These are phyloP conservation scores for Uropetala carovei DNA, from an alignment of 2,888 invertebrate genomes.

Conservation along the genomic window DNA sequence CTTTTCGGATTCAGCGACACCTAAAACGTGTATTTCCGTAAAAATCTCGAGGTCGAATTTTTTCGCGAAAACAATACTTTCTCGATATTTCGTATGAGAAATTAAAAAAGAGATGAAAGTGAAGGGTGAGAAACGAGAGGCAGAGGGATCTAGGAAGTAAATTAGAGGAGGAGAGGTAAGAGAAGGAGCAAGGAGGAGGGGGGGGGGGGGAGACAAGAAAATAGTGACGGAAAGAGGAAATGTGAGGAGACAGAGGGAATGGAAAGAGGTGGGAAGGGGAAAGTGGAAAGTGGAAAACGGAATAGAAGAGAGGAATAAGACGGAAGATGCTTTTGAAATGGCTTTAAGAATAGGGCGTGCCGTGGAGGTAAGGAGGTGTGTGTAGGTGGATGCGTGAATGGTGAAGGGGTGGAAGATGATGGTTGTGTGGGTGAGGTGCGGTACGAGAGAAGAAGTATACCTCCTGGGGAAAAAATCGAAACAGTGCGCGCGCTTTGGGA, in stretches of 20 bases:
- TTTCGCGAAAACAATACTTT: too few species aligned
- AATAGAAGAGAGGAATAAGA: background rate
- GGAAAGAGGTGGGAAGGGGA: background rate
- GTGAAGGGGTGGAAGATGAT: background rate
- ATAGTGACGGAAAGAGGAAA: background rate
- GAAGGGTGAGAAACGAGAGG: slow-evolving; percentile 70
- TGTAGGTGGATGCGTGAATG: background rate
- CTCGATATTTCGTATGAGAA: too few species aligned
- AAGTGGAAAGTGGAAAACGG: background rate
- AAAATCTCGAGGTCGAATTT: too few species aligned
- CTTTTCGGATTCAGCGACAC: too few species aligned
- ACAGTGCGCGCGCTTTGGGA: background rate
- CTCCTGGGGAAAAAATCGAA: background rate
- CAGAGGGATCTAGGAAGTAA: slow-evolving; percentile 18
- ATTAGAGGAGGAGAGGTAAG: background rate
- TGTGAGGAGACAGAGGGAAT: background rate
- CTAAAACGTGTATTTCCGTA: too few species aligned
- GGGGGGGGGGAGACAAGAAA: background rate
- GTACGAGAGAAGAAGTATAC: background rate
- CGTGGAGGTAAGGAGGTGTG: background rate
- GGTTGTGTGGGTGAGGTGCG: background rate
- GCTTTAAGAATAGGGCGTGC: background rate
- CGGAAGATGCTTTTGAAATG: background rate
- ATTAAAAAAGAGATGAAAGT: too few species aligned
- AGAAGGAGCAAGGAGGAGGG: background rate